Base-by-base conservation (phyloP, 2,888 invertebrate genomes). In the Invenusta paracnida region DNA sequence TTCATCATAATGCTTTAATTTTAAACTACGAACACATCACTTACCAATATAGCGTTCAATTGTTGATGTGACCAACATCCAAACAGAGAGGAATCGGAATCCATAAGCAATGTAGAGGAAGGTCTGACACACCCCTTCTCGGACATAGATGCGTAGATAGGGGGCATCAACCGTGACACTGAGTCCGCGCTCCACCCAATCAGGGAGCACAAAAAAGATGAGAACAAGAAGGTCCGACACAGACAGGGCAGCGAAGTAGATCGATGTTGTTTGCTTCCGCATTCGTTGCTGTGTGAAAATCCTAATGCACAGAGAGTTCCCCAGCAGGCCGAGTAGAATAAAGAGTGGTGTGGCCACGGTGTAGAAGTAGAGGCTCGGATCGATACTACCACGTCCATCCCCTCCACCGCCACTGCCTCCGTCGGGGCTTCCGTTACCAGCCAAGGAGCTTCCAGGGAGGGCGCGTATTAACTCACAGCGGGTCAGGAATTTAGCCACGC, bases 181-280 rank as follows among this genome's bases (percentile, higher is more conserved):
- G 11, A 84, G 28, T 27, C 84, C 84, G 28, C 84, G 48, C 1
- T 23, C 30, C 13, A 86, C 5, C 85, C 85, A 85, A 2, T 85
- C 85, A 5, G 85, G 85, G 25, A 85, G 17, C 11, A 85, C 85
- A 67, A 85, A 85, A 25, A 85, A 85, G 85, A 85, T 29, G 30
- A 85, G 23, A 13, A 85, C 85, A 0, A 85, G 28, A n/a, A 85
- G 11, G 31, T 85, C 85, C 5, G 29, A 28, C 0, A 84, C 25
- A 11, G 84, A 85, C 5, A 85, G 30, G 25, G 28, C 28, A 17
- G 84, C 29, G 48, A 85, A 85, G 85, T 84, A 85, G 17, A 30
- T 27, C 13, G 85, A 85, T 2, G 85, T 30, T 1, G 85, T 84
- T 5, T 85, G 85, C 1, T 84, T 85, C 0, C 29, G 85, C 23